Evolutionary conservation across 2,113 vertebrate genomes (phyloP), one percentile per base, ranked within the genome.

Genomic region (Cephalopterus ornatus): DNA sequence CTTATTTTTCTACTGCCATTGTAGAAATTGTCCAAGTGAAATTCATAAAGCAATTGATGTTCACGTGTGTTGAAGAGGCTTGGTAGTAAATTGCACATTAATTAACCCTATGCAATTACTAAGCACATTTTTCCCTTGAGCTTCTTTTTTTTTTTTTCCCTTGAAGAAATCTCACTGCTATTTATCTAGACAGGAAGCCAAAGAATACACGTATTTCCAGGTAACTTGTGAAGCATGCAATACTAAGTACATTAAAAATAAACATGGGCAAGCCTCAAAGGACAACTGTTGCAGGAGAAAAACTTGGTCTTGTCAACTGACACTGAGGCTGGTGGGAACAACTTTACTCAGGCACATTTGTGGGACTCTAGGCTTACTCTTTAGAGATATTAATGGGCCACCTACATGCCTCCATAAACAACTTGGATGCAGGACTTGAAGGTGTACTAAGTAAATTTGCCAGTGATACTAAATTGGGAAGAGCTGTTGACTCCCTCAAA

Each of bases 101-200:
- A 82, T 76, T 62, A 62, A 61, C 13, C 42, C 46, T 50, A 28
- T 59, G 28, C 28, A 63, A 61, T 76, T 46, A 56, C 5, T 12
- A 66, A 70, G 30, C 26, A 47, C 13, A n/a, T 77, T 35, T 35
- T 12, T 1, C 0, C 16, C 11, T 53, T 14, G 0, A 42, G 73
- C 23, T 58, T 85, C 7, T n/a, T 12, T 35, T 23, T 75, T 53
- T 47, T 13, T 71, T 30, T 16, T 9, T 63, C 17, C 14, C 71
- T 41, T 41, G 23, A 63, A 68, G 26, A 81, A 56, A 37, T 83
- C n/a, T 72, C 81, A 47, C 11, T 62, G 7, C 21, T 73, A 39
- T 23, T 39, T 77, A 58, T 42, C 33, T 83, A 70, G 46, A 77
- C 23, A 84, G 39, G 47, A 81, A 83, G 24, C 19, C 58, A 82